A percentile compares a stretch with the other conserved stretches of the same genome.
These are phyloP conservation scores for Coelopa pilipes DNA, from an alignment of 2,888 invertebrate species.

Conservation along the genomic window DNA sequence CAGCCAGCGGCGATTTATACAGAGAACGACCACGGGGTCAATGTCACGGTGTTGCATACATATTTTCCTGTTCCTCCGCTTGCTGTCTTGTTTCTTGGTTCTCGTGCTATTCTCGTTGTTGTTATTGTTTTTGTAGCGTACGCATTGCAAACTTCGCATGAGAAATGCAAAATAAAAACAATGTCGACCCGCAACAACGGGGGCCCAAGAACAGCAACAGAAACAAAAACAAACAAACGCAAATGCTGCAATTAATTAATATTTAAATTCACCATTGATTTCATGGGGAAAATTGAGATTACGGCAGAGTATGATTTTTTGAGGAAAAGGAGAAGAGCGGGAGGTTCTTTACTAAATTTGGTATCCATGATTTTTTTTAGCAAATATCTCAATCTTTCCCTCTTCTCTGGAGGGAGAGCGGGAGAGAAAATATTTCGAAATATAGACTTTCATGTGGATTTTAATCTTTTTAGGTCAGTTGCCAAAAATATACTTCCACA, in stretches of 20 bases:
- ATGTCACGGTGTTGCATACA: slow-evolving; percentile 48
- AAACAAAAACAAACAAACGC: neutral
- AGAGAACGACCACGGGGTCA: slow-evolving; percentile 44
- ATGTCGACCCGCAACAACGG: no score
- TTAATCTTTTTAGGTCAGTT: slow-evolving; percentile 30
- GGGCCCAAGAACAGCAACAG: slow-evolving; percentile 31
- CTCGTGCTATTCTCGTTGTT: slow-evolving; percentile 1
- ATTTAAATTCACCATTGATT: no score
- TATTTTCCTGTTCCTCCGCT: slow-evolving; percentile 17
- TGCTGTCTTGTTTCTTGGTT: no score
- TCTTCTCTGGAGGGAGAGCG: no score
- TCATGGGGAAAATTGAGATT: no score
- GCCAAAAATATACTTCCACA: slow-evolving; percentile 10
- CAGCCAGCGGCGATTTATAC: neutral
- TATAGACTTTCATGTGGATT: neutral
- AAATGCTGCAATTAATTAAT: no score
- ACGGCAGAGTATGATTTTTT: no score
- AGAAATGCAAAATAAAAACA: slow-evolving; percentile 38
- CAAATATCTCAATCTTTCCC: no score
- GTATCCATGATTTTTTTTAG: no score
- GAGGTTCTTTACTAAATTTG: no score
- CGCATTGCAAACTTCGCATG: slow-evolving; percentile 15
- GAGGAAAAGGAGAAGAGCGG: no score
- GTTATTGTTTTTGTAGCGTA: slow-evolving; percentile 34
- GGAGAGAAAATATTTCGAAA: no score